Evolutionary conservation across 1,140 invertebrate genomes (phyloP).

Genomic region (Solenopsis fugax): DNA sequence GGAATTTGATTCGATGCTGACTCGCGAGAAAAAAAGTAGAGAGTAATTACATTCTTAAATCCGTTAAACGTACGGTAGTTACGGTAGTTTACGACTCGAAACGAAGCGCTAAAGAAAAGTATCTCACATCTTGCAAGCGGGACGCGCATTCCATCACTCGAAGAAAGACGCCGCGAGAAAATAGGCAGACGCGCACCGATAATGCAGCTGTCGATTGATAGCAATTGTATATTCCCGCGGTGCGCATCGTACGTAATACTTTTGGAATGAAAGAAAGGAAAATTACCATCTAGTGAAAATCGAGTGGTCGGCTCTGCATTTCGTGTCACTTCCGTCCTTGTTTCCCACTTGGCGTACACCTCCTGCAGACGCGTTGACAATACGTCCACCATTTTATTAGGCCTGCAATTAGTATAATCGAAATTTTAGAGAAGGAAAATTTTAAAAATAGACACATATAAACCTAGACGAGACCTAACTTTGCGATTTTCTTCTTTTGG

Average conservation of each 20-base stretch:
- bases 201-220: neutral
- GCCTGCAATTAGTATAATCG: conserved; percentile 81
- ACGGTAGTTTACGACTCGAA: neutral
- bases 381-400: conserved; percentile 88
- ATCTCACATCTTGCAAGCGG: neutral
- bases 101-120: neutral
- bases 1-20: neutral
- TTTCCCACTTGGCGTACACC: conserved; percentile 87
- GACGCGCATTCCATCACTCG: neutral
- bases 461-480: neutral
- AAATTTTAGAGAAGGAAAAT: conserved; percentile 13
- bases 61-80: neutral
- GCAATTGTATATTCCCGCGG: neutral
- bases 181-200: neutral
- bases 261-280: conserved; percentile 7
- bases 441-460: neutral
- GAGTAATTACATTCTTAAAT: neutral
- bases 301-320: conserved; percentile 80
- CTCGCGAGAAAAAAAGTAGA: neutral
- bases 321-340: conserved; percentile 83
- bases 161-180: neutral
- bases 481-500: no score
- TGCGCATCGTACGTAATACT: neutral
- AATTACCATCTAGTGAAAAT: conserved; percentile 83
- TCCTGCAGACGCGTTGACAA: conserved; percentile 87